Evolutionary conservation across 2,888 invertebrate genomes (phyloP).

Genomic region (Nemotelus pantherinus): DNA sequence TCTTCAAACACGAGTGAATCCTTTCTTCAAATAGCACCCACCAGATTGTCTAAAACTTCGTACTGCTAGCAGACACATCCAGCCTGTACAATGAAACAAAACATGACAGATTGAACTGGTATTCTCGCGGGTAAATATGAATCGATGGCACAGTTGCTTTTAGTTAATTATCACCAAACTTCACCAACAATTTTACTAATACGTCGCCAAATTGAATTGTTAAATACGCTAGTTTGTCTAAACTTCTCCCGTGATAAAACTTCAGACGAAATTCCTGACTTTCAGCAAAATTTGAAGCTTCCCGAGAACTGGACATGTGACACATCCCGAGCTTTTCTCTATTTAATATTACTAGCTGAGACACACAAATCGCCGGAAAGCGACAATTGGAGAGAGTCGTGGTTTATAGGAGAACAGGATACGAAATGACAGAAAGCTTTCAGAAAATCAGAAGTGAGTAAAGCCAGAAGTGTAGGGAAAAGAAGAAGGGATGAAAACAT

Average conservation of each 20-base stretch:
- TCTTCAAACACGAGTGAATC: not conserved
- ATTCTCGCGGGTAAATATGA: too few species aligned
- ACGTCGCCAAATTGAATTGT: too few species aligned
- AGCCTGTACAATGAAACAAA: too few species aligned
- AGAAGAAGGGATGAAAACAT: conserved; percentile 22
- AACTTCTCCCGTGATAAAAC: not conserved
- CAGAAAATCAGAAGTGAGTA: too few species aligned
- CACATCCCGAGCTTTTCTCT: conserved; percentile 23
- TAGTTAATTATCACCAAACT: too few species aligned
- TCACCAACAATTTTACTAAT: too few species aligned
- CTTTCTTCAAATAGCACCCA: not conserved
- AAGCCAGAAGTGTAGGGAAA: not conserved
- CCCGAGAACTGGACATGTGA: conserved; percentile 25
- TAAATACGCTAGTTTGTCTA: not conserved
- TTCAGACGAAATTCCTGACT: conserved; percentile 2
- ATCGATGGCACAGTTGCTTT: too few species aligned
- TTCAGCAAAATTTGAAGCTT: not conserved
- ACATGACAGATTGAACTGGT: too few species aligned
- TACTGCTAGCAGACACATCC: too few species aligned
- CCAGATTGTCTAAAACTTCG: not conserved
- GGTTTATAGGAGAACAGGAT: too few species aligned
- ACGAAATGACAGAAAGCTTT: too few species aligned
- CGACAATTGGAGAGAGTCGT: not conserved
- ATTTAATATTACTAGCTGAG: not conserved
- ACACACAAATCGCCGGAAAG: not conserved